phyloP scores from a whole-genome alignment of 2,888 invertebrate species.

The Mesopsocus fuscifrons region DNA sequence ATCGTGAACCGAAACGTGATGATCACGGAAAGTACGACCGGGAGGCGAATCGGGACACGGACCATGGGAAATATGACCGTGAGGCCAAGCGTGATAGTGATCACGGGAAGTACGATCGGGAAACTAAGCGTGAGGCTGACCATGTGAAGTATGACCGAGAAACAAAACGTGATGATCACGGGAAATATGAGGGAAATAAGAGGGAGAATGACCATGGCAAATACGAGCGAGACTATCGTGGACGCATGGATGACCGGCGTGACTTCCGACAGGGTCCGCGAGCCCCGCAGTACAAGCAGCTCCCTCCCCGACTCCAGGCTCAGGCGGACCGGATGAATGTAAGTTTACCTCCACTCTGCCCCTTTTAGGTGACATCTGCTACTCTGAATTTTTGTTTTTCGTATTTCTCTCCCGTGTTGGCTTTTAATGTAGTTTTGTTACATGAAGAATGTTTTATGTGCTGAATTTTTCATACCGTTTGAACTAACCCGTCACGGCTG shows the following conservation, averaged over 20 bases:
- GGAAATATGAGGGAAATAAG: slow-evolving; percentile 17
- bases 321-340: background rate
- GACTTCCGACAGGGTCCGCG: too few species aligned
- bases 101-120: slow-evolving; percentile 21
- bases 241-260: slow-evolving; percentile 17
- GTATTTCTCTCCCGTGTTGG: too few species aligned
- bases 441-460: too few species aligned
- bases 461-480: too few species aligned
- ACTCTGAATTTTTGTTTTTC: too few species aligned
- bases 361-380: too few species aligned
- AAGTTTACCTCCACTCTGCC: too few species aligned
- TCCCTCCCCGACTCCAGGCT: background rate
- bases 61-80: too few species aligned
- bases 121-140: slow-evolving; percentile 17
- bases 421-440: too few species aligned
- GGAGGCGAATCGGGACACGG: slow-evolving; percentile 11
- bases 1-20: slow-evolving; percentile 32
- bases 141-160: slow-evolving; percentile 19
- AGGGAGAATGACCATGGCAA: slow-evolving; percentile 18
- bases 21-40: slow-evolving; percentile 41
- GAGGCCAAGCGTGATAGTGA: too few species aligned
- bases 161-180: slow-evolving; percentile 14
- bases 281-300: too few species aligned
- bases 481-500: too few species aligned
- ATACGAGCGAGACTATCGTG: slow-evolving; percentile 14